Evolutionary conservation across 1,140 invertebrate genomes (phyloP), one percentile per base, ranked within the genome.

Genomic region (Mercenaria mercenaria): DNA sequence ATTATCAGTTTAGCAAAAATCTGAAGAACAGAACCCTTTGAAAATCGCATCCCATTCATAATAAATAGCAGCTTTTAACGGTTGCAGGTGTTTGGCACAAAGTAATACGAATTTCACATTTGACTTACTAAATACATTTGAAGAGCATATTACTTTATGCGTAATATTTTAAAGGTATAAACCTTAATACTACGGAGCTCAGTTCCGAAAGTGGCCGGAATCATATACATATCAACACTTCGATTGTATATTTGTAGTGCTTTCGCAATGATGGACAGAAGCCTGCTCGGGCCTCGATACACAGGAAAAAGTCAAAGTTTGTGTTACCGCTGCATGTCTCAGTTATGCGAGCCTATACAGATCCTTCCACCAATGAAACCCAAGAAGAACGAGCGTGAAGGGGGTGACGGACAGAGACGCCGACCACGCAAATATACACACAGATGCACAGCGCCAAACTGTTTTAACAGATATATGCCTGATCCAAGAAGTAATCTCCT

Each of bases 281-380:
- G 77, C 29, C 41, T 79, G 2, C 74, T 79, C 3, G 67, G 67
- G 4, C 67, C 15, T 6, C 23, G 23, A 41, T 37, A 52, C 34
- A 11, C 15, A 0, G 64, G 52, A 43, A 85, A 67, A 15, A 76
- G 59, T 39, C 34, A 79, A 56, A 67, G 74, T 43, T 80, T 77
- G 34, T 77, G 41, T 56, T 67, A 89, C 69, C 23, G 56, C 29
- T 50, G 43, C n/a, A 72, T 64, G 83, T 47, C 34, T 39, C 32
- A 86, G 43, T n/a, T 80, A 37, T 34, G 50, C n/a, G 83, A 86
- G 37, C 52, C 84, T 6, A 67, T 50, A 26, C 34, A 84, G 76
- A 50, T 90, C n/a, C 52, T 80, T 43, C 74, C 56, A 32, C 56
- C 72, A 32, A 34, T 41, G 41, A 6, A 26, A 47, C 43, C 26